phyloP scores from a whole-genome alignment of 1,140 invertebrate species.

The Megalonaias nervosa region DNA sequence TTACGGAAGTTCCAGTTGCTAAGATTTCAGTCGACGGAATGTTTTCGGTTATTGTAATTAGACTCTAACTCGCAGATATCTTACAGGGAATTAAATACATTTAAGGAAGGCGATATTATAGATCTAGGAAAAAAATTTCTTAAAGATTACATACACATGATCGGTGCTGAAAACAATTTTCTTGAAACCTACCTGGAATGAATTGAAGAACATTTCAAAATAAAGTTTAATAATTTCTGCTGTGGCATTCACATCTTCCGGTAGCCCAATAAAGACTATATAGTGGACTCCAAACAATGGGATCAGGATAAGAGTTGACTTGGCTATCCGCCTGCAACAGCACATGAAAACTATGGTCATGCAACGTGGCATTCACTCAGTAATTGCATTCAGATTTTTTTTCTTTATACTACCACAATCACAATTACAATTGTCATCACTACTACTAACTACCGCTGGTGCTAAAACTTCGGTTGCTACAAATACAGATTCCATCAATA shows the following conservation, averaged over 20 bases:
- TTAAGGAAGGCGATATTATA: neutral
- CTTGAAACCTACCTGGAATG: slow-evolving; percentile 79
- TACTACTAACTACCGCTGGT: too few relatives aligned
- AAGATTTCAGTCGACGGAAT: neutral
- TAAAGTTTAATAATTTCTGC: slow-evolving; percentile 81
- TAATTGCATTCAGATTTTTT: neutral
- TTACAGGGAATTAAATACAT: neutral
- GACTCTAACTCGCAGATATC: too few relatives aligned
- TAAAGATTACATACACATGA: neutral
- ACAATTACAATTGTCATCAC: neutral
- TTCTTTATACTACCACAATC: neutral
- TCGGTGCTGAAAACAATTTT: neutral
- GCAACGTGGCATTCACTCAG: neutral
- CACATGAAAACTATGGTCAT: neutral
- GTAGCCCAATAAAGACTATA: slow-evolving; percentile 74
- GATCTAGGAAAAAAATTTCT: neutral
- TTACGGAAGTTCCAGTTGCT: too few relatives aligned
- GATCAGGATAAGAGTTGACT: slow-evolving; percentile 84
- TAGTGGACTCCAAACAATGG: slow-evolving; percentile 87
- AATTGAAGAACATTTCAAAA: slow-evolving; percentile 84
- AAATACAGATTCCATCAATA: too few relatives aligned
- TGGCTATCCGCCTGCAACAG: slow-evolving; percentile 75
- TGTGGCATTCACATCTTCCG: slow-evolving; percentile 40
- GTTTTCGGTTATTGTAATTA: neutral
- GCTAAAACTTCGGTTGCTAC: too few relatives aligned